Evolutionary conservation across 2,113 vertebrate genomes (phyloP).

Genomic region (Chaenocephalus aceratus): DNA sequence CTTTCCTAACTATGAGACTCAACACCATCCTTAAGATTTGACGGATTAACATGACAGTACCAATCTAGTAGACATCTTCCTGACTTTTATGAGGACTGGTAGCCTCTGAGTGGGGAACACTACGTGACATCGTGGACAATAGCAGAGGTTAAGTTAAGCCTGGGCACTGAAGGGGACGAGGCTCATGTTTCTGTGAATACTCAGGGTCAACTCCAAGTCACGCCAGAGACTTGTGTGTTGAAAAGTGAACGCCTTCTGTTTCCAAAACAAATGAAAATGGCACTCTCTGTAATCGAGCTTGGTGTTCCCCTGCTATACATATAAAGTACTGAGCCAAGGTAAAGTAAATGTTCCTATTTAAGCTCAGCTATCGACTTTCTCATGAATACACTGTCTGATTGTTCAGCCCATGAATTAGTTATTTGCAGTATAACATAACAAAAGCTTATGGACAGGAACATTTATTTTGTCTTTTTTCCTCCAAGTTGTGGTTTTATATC

Average conservation of each 20-base stretch:
- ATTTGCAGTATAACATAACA: not conserved
- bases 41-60: not conserved
- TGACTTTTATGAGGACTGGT: slow-evolving; percentile 3
- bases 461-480: not conserved
- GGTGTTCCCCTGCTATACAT: slow-evolving; percentile 13
- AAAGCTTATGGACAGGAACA: not conserved
- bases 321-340: not conserved
- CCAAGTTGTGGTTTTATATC: not conserved
- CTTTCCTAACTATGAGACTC: slow-evolving; percentile 4
- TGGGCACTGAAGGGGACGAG: slow-evolving; percentile 51
- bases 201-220: slow-evolving; percentile 56
- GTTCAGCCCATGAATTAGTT: not conserved
- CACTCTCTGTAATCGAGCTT: slow-evolving; percentile 29
- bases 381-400: not conserved
- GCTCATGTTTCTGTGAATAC: slow-evolving; percentile 76
- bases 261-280: slow-evolving; percentile 58
- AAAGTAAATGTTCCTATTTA: slow-evolving; percentile 10
- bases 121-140: slow-evolving; percentile 44
- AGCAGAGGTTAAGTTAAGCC: slow-evolving; percentile 61
- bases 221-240: slow-evolving; percentile 30
- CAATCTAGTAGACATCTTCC: not conserved
- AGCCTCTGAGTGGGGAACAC: slow-evolving; percentile 32
- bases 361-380: slow-evolving; percentile 4
- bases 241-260: slow-evolving; percentile 50
- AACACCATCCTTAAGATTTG: not conserved